These are phyloP conservation scores for Tenrec ecaudatus DNA, from an alignment of 2,113 vertebrate species.

Conservation along the genomic window DNA sequence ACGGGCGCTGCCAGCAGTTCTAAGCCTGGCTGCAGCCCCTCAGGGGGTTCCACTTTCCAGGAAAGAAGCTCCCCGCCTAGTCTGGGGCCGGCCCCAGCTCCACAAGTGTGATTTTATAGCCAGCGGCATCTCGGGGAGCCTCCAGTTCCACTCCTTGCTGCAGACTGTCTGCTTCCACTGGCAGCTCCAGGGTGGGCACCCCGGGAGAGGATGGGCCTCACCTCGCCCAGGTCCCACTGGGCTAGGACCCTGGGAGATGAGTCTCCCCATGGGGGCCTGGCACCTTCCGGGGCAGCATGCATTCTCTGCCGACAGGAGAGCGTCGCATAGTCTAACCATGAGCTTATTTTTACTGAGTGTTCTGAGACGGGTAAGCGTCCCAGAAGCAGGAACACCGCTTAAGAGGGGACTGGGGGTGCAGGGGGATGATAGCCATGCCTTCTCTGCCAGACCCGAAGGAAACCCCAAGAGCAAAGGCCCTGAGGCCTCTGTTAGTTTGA, in stretches of 20 bases:
- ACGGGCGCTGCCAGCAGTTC: conserved; percentile 44
- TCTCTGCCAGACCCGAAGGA: background rate
- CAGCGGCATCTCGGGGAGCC: conserved; percentile 35
- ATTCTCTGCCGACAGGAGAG: background rate
- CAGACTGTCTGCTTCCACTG: background rate
- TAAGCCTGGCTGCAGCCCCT: conserved; percentile 51
- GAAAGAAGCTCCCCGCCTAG: conserved; percentile 67
- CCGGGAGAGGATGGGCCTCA: background rate
- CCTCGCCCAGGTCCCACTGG: background rate
- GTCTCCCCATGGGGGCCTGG: background rate
- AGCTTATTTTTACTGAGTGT: conserved; percentile 19
- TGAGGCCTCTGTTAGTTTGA: background rate
- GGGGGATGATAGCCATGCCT: no score
- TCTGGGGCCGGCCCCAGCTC: conserved; percentile 69
- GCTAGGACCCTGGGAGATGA: background rate
- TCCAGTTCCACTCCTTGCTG: background rate
- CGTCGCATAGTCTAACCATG: background rate
- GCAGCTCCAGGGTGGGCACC: background rate
- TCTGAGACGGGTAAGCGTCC: conserved; percentile 31
- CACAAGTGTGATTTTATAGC: conserved; percentile 77
- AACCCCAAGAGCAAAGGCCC: conserved; percentile 8
- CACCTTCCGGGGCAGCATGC: background rate
- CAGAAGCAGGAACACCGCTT: background rate
- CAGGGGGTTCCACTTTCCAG: conserved; percentile 75
- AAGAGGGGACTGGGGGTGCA: background rate